Conservation (phyloP, 2,113 vertebrate species). For the Halichoerus grypus region DNA sequence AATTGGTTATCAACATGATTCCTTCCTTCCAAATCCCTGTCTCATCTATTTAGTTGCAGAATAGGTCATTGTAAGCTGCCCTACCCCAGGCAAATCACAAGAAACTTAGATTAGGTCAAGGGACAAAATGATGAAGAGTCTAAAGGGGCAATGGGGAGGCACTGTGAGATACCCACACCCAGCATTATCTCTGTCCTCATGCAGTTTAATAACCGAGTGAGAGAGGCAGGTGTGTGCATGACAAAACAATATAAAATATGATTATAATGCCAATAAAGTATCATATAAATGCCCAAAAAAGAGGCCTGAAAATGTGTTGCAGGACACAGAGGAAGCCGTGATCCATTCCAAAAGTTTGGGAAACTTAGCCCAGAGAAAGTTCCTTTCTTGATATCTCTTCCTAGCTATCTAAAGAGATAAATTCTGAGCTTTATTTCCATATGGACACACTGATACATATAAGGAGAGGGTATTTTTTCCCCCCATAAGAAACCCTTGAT, state of each 20-base stretch:
- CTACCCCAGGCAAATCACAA: too few relatives aligned
- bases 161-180: too few relatives aligned
- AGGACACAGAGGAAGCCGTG: background rate
- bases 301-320: background rate
- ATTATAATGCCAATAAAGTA: background rate
- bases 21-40: background rate
- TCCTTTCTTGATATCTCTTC: background rate
- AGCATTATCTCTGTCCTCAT: rapidly evolving
- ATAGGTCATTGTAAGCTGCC: background rate
- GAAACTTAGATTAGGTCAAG: background rate
- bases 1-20: background rate
- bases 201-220: background rate
- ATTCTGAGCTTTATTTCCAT: background rate
- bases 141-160: rapidly evolving
- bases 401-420: background rate
- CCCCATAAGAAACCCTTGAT: background rate
- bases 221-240: background rate
- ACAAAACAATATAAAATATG: background rate
- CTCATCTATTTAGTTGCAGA: background rate
- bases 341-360: background rate
- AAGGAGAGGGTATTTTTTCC: background rate
- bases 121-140: background rate
- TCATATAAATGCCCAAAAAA: background rate
- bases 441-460: background rate
- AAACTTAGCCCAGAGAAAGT: background rate